A percentile compares a stretch with the other conserved stretches of the same genome.
phyloP scores from a whole-genome alignment of 2,888 invertebrate species.

The Disparrhopalites patrizii region DNA sequence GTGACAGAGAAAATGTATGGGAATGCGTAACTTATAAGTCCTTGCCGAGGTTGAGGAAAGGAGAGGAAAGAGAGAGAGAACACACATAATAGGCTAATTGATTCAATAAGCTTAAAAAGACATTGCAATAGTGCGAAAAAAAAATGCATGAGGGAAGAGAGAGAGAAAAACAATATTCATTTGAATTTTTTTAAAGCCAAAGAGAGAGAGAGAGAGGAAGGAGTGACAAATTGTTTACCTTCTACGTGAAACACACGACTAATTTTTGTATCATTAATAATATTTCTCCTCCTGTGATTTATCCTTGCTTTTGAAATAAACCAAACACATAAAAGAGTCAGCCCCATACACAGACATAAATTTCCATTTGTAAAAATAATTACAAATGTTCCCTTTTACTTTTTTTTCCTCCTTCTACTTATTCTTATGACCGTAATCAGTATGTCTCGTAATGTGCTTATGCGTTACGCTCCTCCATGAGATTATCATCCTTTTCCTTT shows the following conservation, averaged over 20 bases:
- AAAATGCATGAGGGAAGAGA: neutral
- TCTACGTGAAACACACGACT: constrained; percentile 9
- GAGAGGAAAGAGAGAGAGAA: no score
- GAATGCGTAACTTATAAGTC: neutral
- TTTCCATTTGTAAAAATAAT: neutral
- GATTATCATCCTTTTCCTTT: neutral
- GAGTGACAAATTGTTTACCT: constrained; percentile 22
- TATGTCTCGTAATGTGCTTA: no score
- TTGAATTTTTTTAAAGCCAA: no score
- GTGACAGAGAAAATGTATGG: no score
- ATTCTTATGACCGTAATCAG: no score
- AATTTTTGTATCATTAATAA: constrained; percentile 22
- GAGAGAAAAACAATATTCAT: neutral
- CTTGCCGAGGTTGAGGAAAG: no score
- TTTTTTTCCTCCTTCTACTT: no score
- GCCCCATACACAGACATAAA: neutral
- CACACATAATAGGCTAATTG: constrained; percentile 7
- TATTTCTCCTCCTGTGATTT: neutral
- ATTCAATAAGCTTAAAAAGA: neutral
- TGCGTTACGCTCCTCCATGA: neutral
- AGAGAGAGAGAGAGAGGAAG: neutral
- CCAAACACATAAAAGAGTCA: neutral
- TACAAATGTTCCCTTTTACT: neutral
- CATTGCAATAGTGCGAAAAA: constrained; percentile 1
- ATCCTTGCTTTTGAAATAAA: neutral